These are phyloP conservation scores for Riparia riparia DNA, from an alignment of 2,113 vertebrate genomes.

Conservation along the genomic window DNA sequence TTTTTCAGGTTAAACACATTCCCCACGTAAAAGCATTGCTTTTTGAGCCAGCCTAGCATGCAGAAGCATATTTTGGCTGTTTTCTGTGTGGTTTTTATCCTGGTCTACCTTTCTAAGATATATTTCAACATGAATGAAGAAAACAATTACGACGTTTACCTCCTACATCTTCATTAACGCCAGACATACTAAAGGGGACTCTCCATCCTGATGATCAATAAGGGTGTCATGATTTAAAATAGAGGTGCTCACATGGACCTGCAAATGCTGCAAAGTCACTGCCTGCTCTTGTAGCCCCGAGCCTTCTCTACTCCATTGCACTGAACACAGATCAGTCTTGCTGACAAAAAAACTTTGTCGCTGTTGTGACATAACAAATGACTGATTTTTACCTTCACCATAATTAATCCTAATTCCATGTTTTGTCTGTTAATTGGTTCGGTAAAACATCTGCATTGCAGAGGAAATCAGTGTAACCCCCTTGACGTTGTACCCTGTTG, in stretches of 20 bases:
- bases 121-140: background rate
- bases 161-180: constrained; percentile 4
- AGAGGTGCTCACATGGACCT: background rate
- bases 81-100: background rate
- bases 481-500: background rate
- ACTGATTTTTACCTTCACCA: background rate
- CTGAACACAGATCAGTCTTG: background rate
- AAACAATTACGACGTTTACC: constrained; percentile 8
- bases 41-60: background rate
- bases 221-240: background rate
- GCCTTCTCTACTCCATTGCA: background rate
- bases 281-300: background rate
- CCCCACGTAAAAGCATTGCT: background rate
- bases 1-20: background rate
- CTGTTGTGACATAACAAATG: background rate
- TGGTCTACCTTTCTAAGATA: background rate
- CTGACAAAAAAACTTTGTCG: background rate
- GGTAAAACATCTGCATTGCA: background rate
- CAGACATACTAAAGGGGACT: background rate
- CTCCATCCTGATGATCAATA: constrained; percentile 10
- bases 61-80: background rate
- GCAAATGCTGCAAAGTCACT: background rate
- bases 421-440: background rate
- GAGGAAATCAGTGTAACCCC: background rate
- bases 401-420: background rate